Conservation (phyloP, 2,113 vertebrate species). For the Odobenus rosmarus region DNA sequence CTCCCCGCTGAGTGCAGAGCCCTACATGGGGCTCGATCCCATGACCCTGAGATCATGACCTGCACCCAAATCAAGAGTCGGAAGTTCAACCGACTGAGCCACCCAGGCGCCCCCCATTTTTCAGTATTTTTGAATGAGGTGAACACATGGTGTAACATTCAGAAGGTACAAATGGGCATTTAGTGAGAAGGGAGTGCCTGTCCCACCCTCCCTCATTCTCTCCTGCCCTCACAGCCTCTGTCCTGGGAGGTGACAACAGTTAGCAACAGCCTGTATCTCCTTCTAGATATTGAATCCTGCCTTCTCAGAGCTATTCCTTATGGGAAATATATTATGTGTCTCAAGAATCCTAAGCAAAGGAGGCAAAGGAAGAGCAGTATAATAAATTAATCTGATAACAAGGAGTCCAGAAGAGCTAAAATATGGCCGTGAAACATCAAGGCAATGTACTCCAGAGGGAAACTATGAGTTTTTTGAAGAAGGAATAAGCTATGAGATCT, state of each 20-base stretch:
- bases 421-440: neutral
- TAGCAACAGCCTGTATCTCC: neutral
- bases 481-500: neutral
- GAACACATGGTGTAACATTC: neutral
- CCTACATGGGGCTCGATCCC: neutral
- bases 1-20: accelerated
- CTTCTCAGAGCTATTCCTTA: neutral
- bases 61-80: neutral
- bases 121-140: neutral
- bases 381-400: neutral
- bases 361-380: neutral
- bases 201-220: too few relatives aligned
- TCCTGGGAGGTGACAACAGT: neutral
- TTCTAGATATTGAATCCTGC: neutral
- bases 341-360: neutral
- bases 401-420: neutral
- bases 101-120: too few relatives aligned
- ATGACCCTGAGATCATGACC: neutral
- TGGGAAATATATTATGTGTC: neutral
- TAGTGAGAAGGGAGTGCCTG: neutral
- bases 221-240: neutral
- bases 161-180: neutral
- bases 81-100: neutral
- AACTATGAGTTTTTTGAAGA: neutral
- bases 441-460: neutral